phyloP scores from a whole-genome alignment of 2,797 vertebrate genomes.

The Neosilurus hyrtlii region DNA sequence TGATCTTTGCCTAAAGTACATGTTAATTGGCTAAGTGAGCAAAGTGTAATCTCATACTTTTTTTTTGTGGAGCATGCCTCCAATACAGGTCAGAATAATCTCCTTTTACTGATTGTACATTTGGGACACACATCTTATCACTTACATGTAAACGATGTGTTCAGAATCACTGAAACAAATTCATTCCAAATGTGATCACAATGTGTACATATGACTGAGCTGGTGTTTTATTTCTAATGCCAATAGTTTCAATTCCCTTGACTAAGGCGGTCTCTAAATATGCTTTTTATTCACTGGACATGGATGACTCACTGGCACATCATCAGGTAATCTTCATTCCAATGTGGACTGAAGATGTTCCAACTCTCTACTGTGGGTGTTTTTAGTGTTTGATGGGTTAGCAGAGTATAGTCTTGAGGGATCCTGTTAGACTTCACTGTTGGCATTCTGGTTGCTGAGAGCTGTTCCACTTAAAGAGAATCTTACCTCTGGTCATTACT shows the following conservation, averaged over 20 bases:
- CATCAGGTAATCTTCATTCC: neutral
- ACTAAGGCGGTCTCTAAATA: neutral
- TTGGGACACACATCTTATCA: too few relatives aligned
- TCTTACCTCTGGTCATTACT: neutral
- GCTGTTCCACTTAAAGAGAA: neutral
- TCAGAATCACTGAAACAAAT: too few relatives aligned
- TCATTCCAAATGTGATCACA: too few relatives aligned
- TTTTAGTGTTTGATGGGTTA: neutral
- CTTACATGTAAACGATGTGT: too few relatives aligned
- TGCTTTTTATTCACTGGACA: neutral
- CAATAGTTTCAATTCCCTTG: neutral
- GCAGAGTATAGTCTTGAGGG: neutral
- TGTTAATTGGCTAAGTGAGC: too few relatives aligned
- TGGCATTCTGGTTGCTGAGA: neutral
- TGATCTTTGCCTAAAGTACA: too few relatives aligned
- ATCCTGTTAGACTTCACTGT: neutral
- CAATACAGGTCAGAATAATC: too few relatives aligned
- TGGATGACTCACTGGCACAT: neutral
- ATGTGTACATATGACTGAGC: too few relatives aligned
- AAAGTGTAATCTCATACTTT: too few relatives aligned
- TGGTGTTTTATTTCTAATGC: neutral
- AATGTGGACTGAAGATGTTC: conserved; percentile 3
- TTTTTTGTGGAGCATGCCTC: too few relatives aligned
- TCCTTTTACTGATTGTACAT: too few relatives aligned
- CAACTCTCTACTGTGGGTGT: neutral